Evolutionary conservation across 1,140 invertebrate genomes (phyloP), one percentile per base, ranked within the genome.

Genomic region (Orchesella cincta): DNA sequence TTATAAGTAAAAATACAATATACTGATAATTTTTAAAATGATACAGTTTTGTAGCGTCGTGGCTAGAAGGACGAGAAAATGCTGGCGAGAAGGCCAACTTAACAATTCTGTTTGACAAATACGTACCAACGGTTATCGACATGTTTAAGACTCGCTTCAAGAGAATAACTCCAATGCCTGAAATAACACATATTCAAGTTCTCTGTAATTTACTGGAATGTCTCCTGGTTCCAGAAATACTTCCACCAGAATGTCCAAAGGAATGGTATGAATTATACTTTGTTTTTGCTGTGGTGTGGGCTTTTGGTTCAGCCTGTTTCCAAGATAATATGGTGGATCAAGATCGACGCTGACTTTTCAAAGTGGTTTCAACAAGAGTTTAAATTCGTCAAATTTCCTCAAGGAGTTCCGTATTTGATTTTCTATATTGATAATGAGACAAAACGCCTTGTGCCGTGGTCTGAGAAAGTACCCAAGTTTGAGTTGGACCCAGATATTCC

Each of bases 301-400:
- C 96, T 0, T 98, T 98, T 88, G 96, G 96, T 28, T 94, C 95
- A 29, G 92, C 94, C 18, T 93, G 97, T 89, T 97, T 94, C 86
- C 95, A 96, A 84, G 96, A 98, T 88, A 94, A 95, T 86, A 83
- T 89, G 16, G 86, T 88, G 1, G 95, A 98, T 85, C 95, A n/a
- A n/a, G n/a, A 95, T 90, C 89, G 95, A n/a, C 71, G 92, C 92
- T 67, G 95, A 98, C 85, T 98, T 98, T 84, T 95, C 93, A 14
- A 98, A 98, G 88, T 98, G 96, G 96, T 99, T 95, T 94, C 86
- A 92, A 1, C 96, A 94, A 84, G 96, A 98, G 86, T 98, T 98
- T 85, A 98, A 98, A 86, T 93, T 92, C 54, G 88, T 98, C 18
- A 97, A 96, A 87, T 98, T 98, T 86, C 96, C 96, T 0, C 67